Conservation (phyloP, 2,888 invertebrate species). For the Chirona hameri region DNA sequence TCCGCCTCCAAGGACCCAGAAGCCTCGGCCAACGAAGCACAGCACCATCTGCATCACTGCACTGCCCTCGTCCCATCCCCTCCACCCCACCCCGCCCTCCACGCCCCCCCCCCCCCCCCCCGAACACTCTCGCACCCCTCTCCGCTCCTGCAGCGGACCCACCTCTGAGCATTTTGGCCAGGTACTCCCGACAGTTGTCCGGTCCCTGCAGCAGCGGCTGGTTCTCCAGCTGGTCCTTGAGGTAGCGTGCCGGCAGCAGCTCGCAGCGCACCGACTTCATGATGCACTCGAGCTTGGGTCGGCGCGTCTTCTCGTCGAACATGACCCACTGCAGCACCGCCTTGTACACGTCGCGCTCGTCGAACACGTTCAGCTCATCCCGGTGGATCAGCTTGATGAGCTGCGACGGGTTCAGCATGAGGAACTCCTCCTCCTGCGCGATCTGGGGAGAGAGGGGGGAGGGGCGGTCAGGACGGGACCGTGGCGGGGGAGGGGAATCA, state of each 20-base stretch:
- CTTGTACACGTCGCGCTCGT: slow-evolving; percentile 86
- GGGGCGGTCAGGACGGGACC: not conserved
- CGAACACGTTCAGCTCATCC: slow-evolving; percentile 86
- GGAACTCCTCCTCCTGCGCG: slow-evolving; percentile 86
- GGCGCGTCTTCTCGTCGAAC: slow-evolving; percentile 77
- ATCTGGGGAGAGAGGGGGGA: slow-evolving; percentile 56
- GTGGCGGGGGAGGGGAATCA: not conserved
- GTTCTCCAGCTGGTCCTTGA: slow-evolving; percentile 85
- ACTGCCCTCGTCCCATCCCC: too few species aligned
- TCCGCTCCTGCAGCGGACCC: slow-evolving; percentile 29
- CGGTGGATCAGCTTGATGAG: slow-evolving; percentile 76
- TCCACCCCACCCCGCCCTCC: too few species aligned
- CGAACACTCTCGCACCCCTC: too few species aligned
- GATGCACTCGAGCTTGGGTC: slow-evolving; percentile 81
- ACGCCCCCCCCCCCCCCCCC: too few species aligned
- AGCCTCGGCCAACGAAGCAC: too few species aligned
- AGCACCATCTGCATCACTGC: too few species aligned
- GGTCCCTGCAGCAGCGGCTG: slow-evolving; percentile 82
- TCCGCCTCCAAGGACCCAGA: too few species aligned
- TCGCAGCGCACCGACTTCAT: slow-evolving; percentile 85
- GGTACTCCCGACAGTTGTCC: slow-evolving; percentile 82
- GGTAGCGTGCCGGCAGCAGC: slow-evolving; percentile 83
- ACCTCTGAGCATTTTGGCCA: slow-evolving; percentile 80
- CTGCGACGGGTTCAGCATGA: slow-evolving; percentile 75
- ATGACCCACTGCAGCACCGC: slow-evolving; percentile 85